phyloP scores from a whole-genome alignment of 2,113 vertebrate species.

The Seriola rivoliana region DNA sequence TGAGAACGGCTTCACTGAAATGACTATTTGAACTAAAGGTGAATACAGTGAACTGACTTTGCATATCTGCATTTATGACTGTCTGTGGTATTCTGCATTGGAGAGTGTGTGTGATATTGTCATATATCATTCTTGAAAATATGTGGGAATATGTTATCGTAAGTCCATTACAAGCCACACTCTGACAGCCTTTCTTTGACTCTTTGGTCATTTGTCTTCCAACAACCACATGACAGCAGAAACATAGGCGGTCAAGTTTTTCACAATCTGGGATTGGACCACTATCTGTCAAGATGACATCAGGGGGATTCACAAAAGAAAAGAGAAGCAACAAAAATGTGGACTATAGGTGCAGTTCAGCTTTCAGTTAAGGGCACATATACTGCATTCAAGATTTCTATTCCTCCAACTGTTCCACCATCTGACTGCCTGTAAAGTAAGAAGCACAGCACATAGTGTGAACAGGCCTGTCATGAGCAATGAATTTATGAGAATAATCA shows the following conservation, averaged over 20 bases:
- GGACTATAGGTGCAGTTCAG: not conserved
- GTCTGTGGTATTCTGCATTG: not conserved
- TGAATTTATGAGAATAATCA: slow-evolving; percentile 16
- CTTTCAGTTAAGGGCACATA: not conserved
- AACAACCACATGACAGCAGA: slow-evolving; percentile 18
- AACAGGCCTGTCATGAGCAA: not conserved
- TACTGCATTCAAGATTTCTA: not conserved
- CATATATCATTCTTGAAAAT: not conserved
- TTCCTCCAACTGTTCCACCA: slow-evolving; percentile 6
- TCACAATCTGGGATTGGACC: slow-evolving; percentile 30
- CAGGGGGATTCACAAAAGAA: not conserved
- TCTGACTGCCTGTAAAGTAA: not conserved
- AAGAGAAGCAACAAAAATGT: slow-evolving; percentile 15
- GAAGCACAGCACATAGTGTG: not conserved
- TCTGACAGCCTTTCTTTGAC: slow-evolving; percentile 29
- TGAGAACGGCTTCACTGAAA: slow-evolving; percentile 36
- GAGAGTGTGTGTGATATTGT: not conserved
- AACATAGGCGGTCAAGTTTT: slow-evolving; percentile 33
- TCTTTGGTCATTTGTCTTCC: slow-evolving; percentile 55
- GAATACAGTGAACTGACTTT: slow-evolving; percentile 21
- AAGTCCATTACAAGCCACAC: not conserved
- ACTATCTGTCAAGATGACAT: slow-evolving; percentile 57
- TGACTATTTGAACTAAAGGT: slow-evolving; percentile 39
- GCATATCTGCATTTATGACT: slow-evolving; percentile 15
- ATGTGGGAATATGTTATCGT: not conserved